These are phyloP conservation scores for Telmatherina bonti DNA, from an alignment of 2,797 vertebrate genomes.

Conservation along the genomic window DNA sequence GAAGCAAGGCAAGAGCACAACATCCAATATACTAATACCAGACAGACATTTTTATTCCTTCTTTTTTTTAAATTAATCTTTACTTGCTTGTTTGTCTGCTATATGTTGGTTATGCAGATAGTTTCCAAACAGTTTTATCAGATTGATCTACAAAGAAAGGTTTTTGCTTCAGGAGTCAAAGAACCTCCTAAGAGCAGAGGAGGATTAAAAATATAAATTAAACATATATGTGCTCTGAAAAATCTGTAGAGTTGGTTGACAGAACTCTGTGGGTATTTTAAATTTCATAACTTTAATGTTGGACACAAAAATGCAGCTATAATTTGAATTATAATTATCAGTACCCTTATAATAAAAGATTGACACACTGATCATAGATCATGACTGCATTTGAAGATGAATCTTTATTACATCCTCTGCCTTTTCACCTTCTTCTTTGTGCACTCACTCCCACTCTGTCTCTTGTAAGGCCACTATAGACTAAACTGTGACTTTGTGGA, in stretches of 20 bases:
- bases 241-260: background rate
- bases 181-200: fast-evolving
- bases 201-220: too few relatives aligned
- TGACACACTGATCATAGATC: background rate
- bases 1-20: background rate
- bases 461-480: conserved; percentile 73
- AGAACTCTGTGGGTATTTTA: too few relatives aligned
- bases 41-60: background rate
- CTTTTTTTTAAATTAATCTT: background rate
- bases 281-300: conserved; percentile 1
- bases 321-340: background rate
- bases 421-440: conserved; percentile 61
- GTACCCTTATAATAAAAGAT: conserved; percentile 8
- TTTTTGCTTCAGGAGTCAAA: background rate
- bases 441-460: conserved; percentile 76
- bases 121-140: background rate
- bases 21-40: background rate
- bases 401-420: conserved; percentile 33
- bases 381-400: background rate
- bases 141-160: background rate
- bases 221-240: background rate
- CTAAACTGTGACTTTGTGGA: conserved; percentile 81
- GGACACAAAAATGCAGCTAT: background rate
- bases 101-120: background rate
- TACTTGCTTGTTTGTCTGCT: background rate